Evolutionary conservation across 2,888 invertebrate species (phyloP), one percentile per base, ranked within the genome.

Genomic region (Nymphalis urticae): DNA sequence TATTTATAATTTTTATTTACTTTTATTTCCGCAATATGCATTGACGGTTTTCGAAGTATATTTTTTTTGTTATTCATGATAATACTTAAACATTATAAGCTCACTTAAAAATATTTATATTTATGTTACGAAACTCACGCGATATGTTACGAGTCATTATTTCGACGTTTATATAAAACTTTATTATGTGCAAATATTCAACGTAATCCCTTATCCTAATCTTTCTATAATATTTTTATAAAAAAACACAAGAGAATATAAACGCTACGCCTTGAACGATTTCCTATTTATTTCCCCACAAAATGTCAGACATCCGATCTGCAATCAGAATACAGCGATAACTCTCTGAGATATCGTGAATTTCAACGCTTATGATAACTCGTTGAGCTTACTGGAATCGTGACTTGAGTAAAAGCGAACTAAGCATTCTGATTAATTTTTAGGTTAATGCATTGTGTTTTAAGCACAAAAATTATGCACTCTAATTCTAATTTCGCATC

Each of bases 321-420:
- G 53, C 63, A 64, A 68, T 59, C 51, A 63, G 60, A 64, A 68
- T 64, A 61, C 60, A 48, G 54, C 48, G 32, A 51, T 66, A 70
- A 51, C 58, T 53, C 62, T 21, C 47, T 47, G 62, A 69, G 63
- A 67, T 69, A 66, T 68, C 65, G 50, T 24, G 27, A 68, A 69
- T 69, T 71, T 69, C 67, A 65, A 65, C 65, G 61, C 66, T 51
- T 48, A 66, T 62, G 65, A 66, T 69, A 69, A 68, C 54, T 72
- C 56, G 56, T 69, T 61, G 69, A 71, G 68, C 64, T 72, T 65
- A 65, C 48, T 48, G 19, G 64, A 64, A 48, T 68, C 68, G 69
- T 65, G 67, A 72, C 66, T 62, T 7, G 70, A 64, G 66, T 69
- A 58, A 65, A 72, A 62, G 53, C 51, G 62, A 62, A 58, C 27